Conservation (phyloP, 2,113 vertebrate species). For the Nyctereutes procyonoides region DNA sequence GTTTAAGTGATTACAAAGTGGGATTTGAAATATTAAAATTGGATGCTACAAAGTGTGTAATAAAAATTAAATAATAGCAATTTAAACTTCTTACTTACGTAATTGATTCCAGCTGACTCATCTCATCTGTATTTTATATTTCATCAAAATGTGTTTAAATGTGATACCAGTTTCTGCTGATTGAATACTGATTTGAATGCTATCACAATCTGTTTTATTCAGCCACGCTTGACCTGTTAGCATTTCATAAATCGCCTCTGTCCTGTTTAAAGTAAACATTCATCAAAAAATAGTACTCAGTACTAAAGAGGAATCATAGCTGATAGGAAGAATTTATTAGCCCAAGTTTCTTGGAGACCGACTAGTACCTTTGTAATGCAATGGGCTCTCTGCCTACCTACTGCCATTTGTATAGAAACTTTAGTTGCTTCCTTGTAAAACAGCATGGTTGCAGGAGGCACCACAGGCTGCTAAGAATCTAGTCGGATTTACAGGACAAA, state of each 20-base stretch:
- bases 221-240: neutral
- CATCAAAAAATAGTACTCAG: neutral
- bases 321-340: neutral
- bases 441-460: neutral
- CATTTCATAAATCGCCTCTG: neutral
- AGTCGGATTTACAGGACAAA: neutral
- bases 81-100: neutral
- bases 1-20: neutral
- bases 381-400: neutral
- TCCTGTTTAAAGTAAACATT: neutral
- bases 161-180: neutral
- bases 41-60: neutral
- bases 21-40: conserved; percentile 30
- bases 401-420: neutral
- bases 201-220: neutral
- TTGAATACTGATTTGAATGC: neutral
- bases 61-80: neutral
- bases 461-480: neutral
- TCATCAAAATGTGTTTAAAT: neutral
- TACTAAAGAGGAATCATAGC: neutral
- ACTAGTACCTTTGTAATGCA: neutral
- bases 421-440: neutral
- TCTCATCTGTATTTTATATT: conserved; percentile 1
- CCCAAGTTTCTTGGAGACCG: neutral
- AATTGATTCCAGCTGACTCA: neutral